These are phyloP conservation scores for Cyanoderma ruficeps DNA, from an alignment of 2,113 vertebrate species.

Conservation along the genomic window DNA sequence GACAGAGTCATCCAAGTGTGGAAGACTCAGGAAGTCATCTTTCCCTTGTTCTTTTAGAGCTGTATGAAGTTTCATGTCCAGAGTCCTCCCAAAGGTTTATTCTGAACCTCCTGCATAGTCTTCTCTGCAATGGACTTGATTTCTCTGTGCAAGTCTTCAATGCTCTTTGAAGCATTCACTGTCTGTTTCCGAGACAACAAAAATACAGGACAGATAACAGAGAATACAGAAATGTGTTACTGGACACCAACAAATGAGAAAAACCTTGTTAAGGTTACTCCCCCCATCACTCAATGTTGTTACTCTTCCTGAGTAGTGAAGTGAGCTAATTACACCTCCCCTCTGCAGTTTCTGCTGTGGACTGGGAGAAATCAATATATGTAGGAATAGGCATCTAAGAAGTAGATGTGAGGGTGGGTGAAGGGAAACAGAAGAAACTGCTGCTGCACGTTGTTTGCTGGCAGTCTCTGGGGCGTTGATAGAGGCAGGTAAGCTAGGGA, in stretches of 20 bases:
- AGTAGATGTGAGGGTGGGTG: not conserved
- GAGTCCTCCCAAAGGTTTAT: slow-evolving; percentile 78
- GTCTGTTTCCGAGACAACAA: slow-evolving; percentile 69
- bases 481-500: not conserved
- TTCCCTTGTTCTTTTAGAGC: not conserved
- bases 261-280: not conserved
- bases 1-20: not conserved
- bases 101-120: slow-evolving; percentile 61
- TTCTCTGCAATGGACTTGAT: slow-evolving; percentile 75
- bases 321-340: not conserved
- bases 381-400: not conserved
- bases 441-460: not conserved
- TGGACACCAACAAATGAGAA: not conserved
- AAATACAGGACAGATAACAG: not conserved
- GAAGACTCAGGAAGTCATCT: not conserved
- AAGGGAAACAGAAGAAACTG: not conserved
- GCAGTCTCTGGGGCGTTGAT: not conserved
- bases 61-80: slow-evolving; percentile 76
- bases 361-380: not conserved
- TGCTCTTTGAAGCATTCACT: slow-evolving; percentile 82
- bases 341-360: not conserved
- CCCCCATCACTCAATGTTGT: not conserved
- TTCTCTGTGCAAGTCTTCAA: slow-evolving; percentile 85
- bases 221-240: not conserved
- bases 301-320: not conserved